phyloP scores from a whole-genome alignment of 2,113 vertebrate genomes.

The Zosterops pallidus region DNA sequence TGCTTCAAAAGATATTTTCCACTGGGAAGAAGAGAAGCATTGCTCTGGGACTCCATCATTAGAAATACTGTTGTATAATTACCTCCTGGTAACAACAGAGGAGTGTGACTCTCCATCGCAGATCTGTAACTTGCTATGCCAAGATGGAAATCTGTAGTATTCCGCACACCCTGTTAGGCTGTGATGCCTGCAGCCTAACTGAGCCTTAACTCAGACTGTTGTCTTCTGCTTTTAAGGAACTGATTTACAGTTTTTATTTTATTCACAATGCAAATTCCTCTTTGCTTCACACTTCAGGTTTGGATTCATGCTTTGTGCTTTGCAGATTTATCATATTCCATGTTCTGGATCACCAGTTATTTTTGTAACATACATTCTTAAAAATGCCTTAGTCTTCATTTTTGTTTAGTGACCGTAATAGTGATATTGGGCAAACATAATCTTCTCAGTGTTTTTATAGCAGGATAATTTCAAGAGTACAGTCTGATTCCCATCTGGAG shows the following conservation, averaged over 20 bases:
- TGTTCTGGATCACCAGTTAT: constrained; percentile 7
- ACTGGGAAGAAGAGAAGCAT: constrained; percentile 72
- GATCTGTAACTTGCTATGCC: constrained; percentile 50
- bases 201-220: neutral
- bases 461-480: neutral
- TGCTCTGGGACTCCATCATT: constrained; percentile 68
- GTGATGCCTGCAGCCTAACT: neutral
- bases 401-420: neutral
- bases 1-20: constrained; percentile 77
- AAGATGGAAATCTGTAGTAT: constrained; percentile 27
- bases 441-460: constrained; percentile 6
- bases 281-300: constrained; percentile 21
- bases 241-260: constrained; percentile 32
- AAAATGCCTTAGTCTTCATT: constrained; percentile 10
- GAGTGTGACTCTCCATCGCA: constrained; percentile 57
- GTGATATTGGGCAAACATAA: neutral
- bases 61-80: constrained; percentile 74
- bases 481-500: constrained; percentile 13
- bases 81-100: constrained; percentile 69
- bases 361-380: neutral
- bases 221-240: constrained; percentile 22
- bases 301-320: constrained; percentile 30
- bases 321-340: neutral
- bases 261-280: constrained; percentile 40
- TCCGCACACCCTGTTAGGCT: neutral